Evolutionary conservation across 2,797 vertebrate genomes (phyloP).

Genomic region (Fundulus diaphanus): DNA sequence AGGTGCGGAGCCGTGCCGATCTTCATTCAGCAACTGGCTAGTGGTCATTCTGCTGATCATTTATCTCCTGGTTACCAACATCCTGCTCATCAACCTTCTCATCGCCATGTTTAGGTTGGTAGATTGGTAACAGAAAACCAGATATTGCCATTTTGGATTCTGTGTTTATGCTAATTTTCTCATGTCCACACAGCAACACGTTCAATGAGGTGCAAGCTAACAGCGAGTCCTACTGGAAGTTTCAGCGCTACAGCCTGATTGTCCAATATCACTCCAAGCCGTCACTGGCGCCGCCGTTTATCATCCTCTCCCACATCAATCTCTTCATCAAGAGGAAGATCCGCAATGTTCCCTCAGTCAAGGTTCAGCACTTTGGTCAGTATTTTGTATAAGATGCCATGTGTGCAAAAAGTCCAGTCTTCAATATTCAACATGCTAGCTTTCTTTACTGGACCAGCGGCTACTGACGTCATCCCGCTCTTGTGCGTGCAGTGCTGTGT

Average conservation of each 20-base stretch:
- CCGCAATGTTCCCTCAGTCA: conserved; percentile 73
- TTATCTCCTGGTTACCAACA: conserved; percentile 91
- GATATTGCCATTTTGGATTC: too few species aligned
- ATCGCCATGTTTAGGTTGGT: conserved; percentile 93
- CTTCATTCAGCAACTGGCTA: conserved; percentile 87
- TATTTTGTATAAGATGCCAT: conserved; percentile 9
- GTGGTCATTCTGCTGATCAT: conserved; percentile 88
- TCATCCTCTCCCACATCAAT: conserved; percentile 88
- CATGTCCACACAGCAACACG: conserved; percentile 80
- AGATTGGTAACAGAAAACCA: not conserved
- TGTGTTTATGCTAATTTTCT: not conserved
- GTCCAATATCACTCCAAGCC: conserved; percentile 90
- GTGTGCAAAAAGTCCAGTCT: too few species aligned
- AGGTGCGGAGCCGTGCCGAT: conserved; percentile 81
- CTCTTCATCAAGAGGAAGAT: conserved; percentile 81
- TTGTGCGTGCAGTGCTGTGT: too few species aligned
- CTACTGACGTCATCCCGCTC: too few species aligned
- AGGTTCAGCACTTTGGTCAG: conserved; percentile 87
- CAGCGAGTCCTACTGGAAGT: conserved; percentile 93
- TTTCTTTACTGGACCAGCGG: too few species aligned
- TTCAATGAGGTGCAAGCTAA: conserved; percentile 89
- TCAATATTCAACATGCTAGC: too few species aligned
- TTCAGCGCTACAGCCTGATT: conserved; percentile 91
- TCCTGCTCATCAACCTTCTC: conserved; percentile 91
- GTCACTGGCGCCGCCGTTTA: conserved; percentile 89